Evolutionary conservation across 2,113 vertebrate genomes (phyloP).

Genomic region (Macaca mulatta): DNA sequence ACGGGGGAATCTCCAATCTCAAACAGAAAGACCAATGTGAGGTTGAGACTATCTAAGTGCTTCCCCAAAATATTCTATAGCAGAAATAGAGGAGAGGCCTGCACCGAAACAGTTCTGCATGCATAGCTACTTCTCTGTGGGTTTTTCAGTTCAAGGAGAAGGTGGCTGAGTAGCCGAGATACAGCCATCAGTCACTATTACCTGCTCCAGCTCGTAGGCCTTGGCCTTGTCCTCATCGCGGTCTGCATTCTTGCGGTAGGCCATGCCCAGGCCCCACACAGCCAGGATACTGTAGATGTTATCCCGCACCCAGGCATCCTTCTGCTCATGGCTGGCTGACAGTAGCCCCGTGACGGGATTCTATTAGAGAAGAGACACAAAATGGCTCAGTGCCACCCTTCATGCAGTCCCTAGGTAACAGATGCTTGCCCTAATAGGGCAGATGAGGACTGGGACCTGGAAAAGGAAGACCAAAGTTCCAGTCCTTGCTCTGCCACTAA

Average conservation of each 20-base stretch:
- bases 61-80: not conserved
- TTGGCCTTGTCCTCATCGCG: conserved; percentile 99
- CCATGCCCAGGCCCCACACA: conserved; percentile 98
- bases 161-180: not conserved
- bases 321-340: conserved; percentile 91
- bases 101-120: not conserved
- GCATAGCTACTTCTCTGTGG: not conserved
- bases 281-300: conserved; percentile 98
- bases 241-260: conserved; percentile 98
- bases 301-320: conserved; percentile 98
- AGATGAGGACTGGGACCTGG: not conserved
- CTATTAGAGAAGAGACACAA: conserved; percentile 80
- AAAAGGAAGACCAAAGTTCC: not conserved
- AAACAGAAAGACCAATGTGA: conserved; percentile 19
- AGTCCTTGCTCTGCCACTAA: conserved; percentile 2
- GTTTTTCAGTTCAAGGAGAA: not conserved
- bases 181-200: conserved; percentile 68
- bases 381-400: not conserved
- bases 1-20: not conserved
- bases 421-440: not conserved
- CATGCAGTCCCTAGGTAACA: not conserved
- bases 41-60: not conserved
- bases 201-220: conserved; percentile 98
- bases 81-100: not conserved
- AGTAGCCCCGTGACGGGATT: conserved; percentile 96